Evolutionary conservation across 2,797 vertebrate genomes (phyloP).

Genomic region (Meda fulgida): DNA sequence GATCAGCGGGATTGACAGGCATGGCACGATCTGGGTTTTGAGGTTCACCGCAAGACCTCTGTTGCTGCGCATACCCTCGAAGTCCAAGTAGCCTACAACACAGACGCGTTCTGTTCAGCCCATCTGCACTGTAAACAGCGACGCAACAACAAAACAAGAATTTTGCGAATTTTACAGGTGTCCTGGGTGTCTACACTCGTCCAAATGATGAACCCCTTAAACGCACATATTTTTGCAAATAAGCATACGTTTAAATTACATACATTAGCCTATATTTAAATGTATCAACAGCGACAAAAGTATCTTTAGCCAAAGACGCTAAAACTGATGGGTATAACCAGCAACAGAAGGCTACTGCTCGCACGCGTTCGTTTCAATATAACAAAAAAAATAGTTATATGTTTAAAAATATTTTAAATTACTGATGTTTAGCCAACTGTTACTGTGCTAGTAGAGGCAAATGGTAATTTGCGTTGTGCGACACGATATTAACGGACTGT

Average conservation of each 20-base stretch:
- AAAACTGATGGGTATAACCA: neutral
- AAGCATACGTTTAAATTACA: neutral
- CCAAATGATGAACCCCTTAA: neutral
- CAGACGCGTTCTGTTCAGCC: neutral
- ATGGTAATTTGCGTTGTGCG: neutral
- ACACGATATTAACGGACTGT: no score
- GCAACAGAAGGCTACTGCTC: neutral
- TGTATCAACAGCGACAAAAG: neutral
- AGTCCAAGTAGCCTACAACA: slow-evolving; percentile 41
- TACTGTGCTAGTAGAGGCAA: neutral
- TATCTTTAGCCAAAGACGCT: neutral
- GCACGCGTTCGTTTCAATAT: neutral
- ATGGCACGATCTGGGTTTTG: slow-evolving; percentile 47
- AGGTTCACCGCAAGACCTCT: slow-evolving; percentile 46
- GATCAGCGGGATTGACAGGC: slow-evolving; percentile 54
- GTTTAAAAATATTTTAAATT: neutral
- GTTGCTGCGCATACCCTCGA: slow-evolving; percentile 16
- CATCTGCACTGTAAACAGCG: neutral
- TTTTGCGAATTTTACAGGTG: neutral
- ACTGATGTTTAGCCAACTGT: neutral
- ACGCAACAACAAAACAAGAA: neutral
- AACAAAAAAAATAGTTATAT: no score
- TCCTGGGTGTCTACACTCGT: neutral
- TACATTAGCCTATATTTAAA: neutral
- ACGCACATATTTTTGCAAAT: neutral